Conservation (phyloP, 2,113 vertebrate genomes). For the Macroglossus sobrinus region DNA sequence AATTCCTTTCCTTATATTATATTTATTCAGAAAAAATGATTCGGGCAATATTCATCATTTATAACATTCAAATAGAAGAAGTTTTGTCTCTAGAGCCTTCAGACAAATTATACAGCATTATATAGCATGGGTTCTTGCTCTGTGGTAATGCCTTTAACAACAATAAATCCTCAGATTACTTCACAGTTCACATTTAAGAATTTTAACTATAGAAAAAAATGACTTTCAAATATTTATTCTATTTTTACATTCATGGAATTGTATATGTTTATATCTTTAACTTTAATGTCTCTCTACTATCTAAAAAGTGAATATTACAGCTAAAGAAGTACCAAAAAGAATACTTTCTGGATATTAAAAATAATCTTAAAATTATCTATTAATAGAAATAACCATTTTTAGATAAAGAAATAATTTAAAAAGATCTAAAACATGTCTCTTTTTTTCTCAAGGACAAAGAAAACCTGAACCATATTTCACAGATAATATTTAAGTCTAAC, state of each 20-base stretch:
- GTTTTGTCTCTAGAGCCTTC: background rate
- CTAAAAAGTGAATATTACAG: background rate
- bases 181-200: background rate
- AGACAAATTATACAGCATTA: background rate
- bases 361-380: slow-evolving; percentile 2
- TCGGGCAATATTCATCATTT: background rate
- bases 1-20: background rate
- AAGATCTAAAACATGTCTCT: slow-evolving; percentile 3
- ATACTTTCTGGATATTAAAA: slow-evolving; percentile 36
- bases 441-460: slow-evolving; percentile 30
- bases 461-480: slow-evolving; percentile 48
- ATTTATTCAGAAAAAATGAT: background rate
- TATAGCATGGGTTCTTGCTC: background rate
- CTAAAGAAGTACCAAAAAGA: slow-evolving; percentile 37
- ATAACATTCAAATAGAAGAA: background rate
- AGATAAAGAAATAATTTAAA: slow-evolving; percentile 2
- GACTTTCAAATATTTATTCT: slow-evolving; percentile 47
- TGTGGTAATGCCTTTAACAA: background rate
- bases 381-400: slow-evolving; percentile 40
- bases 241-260: slow-evolving; percentile 31
- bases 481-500: slow-evolving; percentile 52
- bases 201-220: fast-evolving
- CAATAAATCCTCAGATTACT: background rate
- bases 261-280: background rate
- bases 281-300: background rate